Conservation (phyloP, 2,888 invertebrate genomes). For the Flexamia atlantica region DNA sequence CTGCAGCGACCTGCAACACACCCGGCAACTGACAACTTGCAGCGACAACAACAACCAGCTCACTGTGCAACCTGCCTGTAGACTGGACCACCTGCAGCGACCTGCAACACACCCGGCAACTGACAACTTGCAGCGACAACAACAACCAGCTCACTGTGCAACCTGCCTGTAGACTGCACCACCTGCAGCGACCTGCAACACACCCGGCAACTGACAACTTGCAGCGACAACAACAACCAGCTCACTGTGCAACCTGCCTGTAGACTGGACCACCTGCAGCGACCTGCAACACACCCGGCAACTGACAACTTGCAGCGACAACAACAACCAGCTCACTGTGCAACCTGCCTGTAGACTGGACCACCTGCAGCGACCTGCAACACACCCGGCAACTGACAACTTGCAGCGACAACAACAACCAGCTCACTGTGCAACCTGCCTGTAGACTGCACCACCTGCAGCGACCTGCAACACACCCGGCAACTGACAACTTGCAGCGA, state of each 20-base stretch:
- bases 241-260: slow-evolving; percentile 83
- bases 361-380: slow-evolving; percentile 86
- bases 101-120: slow-evolving; percentile 80
- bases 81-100: slow-evolving; percentile 87
- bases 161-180: slow-evolving; percentile 85
- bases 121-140: slow-evolving; percentile 87
- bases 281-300: slow-evolving; percentile 82
- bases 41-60: too few relatives aligned
- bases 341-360: slow-evolving; percentile 84
- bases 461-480: slow-evolving; percentile 83
- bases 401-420: too few relatives aligned
- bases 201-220: too few relatives aligned
- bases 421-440: slow-evolving; percentile 84
- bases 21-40: too few relatives aligned
- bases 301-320: slow-evolving; percentile 85
- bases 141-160: slow-evolving; percentile 73
- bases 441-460: slow-evolving; percentile 85
- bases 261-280: slow-evolving; percentile 85
- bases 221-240: too few relatives aligned
- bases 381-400: too few relatives aligned
- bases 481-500: slow-evolving; percentile 84
- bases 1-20: slow-evolving; percentile 83
- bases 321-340: slow-evolving; percentile 75
- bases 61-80: slow-evolving; percentile 83
- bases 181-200: slow-evolving; percentile 85